Evolutionary conservation across 2,797 vertebrate species (phyloP).

Genomic region (Manis pentadactyla): DNA sequence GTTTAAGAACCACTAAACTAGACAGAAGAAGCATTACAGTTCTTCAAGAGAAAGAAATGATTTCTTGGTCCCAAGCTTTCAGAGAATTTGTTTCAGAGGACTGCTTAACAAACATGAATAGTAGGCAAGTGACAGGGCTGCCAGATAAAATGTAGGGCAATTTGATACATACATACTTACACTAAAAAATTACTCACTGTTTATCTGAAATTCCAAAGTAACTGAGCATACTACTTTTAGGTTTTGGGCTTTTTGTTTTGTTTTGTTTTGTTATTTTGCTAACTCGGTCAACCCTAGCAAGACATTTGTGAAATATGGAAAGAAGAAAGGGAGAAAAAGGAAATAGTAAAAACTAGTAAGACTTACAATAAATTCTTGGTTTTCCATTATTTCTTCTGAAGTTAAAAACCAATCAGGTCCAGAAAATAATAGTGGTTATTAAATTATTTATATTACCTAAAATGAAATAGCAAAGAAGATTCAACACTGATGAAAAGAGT

Average conservation of each 20-base stretch:
- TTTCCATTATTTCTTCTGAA: constrained; percentile 82
- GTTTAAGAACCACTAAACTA: background rate
- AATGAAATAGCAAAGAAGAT: background rate
- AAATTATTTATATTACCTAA: constrained; percentile 46
- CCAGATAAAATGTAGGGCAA: background rate
- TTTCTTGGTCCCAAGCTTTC: background rate
- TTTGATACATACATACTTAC: background rate
- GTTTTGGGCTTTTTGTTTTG: background rate
- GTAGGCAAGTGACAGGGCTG: background rate
- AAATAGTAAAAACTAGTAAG: constrained; percentile 10
- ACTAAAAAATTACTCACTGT: background rate
- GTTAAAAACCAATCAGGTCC: background rate
- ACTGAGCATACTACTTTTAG: background rate
- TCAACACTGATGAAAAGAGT: background rate
- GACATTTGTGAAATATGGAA: background rate
- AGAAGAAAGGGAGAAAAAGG: background rate
- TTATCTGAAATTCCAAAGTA: constrained; percentile 12
- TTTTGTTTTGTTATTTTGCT: background rate
- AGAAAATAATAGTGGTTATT: constrained; percentile 46
- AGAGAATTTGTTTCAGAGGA: background rate
- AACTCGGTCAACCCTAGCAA: background rate
- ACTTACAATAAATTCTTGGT: constrained; percentile 87
- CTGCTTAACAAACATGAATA: background rate
- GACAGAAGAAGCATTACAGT: background rate
- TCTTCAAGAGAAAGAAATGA: constrained; percentile 8